Percentiles rank a stretch among this genome's conserved stretches.
Conservation (phyloP, 2,113 vertebrate species). For the Peromyscus polionotus region DNA sequence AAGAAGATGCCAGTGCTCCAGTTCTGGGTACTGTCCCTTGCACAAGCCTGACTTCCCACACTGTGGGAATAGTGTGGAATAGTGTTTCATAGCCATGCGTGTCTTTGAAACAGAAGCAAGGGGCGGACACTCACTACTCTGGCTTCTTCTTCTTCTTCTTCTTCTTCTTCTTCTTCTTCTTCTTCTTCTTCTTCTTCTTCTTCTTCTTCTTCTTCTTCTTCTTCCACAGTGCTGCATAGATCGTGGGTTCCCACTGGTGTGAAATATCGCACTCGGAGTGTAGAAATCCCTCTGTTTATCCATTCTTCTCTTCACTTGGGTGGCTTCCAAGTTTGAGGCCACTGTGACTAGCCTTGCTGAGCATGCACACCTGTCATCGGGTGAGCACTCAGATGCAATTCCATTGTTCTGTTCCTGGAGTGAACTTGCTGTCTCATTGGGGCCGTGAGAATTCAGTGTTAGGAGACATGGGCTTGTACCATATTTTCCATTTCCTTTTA, state of each 20-base stretch:
- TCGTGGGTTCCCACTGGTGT: not conserved
- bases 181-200: not conserved
- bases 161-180: not conserved
- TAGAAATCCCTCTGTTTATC: not conserved
- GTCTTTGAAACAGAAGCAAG: not conserved
- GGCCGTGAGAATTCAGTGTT: not conserved
- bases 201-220: not conserved
- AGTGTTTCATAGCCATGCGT: not conserved
- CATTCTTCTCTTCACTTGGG: not conserved
- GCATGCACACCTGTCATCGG: not conserved
- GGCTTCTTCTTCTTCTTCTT: not conserved
- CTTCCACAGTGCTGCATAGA: rapidly evolving
- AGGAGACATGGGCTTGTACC: not conserved
- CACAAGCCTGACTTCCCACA: not conserved
- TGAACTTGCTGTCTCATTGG: not conserved
- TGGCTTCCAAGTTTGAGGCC: not conserved
- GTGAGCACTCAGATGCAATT: not conserved
- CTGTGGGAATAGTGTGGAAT: too few relatives aligned
- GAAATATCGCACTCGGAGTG: not conserved
- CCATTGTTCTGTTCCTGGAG: not conserved
- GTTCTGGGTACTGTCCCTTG: not conserved
- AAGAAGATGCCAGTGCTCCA: too few relatives aligned
- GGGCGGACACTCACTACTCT: not conserved
- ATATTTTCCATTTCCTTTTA: not conserved
- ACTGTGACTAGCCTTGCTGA: not conserved